Evolutionary conservation across 2,113 vertebrate species (phyloP), one percentile per base, ranked within the genome.

Genomic region (Theristicus caerulescens): DNA sequence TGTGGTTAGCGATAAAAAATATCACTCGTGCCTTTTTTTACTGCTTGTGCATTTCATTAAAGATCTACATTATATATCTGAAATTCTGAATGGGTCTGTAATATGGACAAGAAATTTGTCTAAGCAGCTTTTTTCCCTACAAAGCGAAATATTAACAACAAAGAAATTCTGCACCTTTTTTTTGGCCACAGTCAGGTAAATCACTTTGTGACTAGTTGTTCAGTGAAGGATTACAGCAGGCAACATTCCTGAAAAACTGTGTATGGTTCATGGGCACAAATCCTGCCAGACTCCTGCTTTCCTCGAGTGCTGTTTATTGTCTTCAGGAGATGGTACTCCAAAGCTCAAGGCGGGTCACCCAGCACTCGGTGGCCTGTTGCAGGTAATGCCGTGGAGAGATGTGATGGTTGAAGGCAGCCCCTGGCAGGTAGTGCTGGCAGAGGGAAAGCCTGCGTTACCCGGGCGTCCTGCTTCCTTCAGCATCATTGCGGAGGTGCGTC

Each of bases 341-440:
- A 29, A 9, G 69, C 79, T 25, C 25, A 1, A 16, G 19, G 42
- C 1, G 5, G 57, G 58, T 16, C 25, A 17, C 0, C 5, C 13
- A 14, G 59, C 24, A 3, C 40, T 7, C 1, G 9, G 61, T 15
- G 4, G 24, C 16, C 13, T 1, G 2, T 0, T n/a, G 52, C n/a
- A 38, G n/a, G 27, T 19, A 19, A 15, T 3, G 47, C 9, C 0
- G 4, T 5, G 47, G n/a, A 16, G 32, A 54, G 38, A 11, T 11
- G 57, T 0, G 54, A 6, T 34, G 44, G 3, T 36, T 17, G 6
- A 12, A 31, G 52, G 78, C 52, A 47, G 51, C 20, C 27, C 42
- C 38, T 52, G 59, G 42, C 61, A 66, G 79, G 44, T 10, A 64
- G 58, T 1, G 7, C 46, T 62, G 58, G 38, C 40, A 69, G n/a